Base-by-base conservation (phyloP, 2,113 vertebrate species). In the Galbula dea region DNA sequence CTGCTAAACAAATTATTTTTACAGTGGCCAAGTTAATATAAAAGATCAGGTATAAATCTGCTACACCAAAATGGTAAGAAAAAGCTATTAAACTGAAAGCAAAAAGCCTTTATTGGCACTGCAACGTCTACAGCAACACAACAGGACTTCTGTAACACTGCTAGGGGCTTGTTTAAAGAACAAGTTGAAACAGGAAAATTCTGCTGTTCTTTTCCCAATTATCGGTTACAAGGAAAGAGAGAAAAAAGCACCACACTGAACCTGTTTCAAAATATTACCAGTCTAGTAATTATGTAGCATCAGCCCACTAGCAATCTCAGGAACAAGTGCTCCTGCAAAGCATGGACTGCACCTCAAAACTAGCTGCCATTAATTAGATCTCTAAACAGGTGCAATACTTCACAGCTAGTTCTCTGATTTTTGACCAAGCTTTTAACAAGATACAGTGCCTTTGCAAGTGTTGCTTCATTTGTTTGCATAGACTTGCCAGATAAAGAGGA, bases 391-490 rank as follows among this genome's bases (percentile, higher is more conserved):
- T 2, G 12, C 23, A 45, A 1, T 9, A 26, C 46, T 45, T 87
- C 57, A 49, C 45, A 58, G 43, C 9, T 52, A 49, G 11, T 7
- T 57, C 30, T 65, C 41, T n/a, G 32, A 23, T 48, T 52, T 45
- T 12, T 29, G 15, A 37, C n/a, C 51, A 62, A 59, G 54, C 13
- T 26, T 29, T 51, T n/a, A 46, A 43, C n/a, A n/a, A n/a, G n/a
- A n/a, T 9, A 12, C 0, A 2, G 11, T 4, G 7, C 3, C 2
- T 41, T 39, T 1, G 0, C 29, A 46, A 21, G 41, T 0, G 11
- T 0, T 39, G 36, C 54, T 61, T 49, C 34, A 17, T 17, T 55
- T 12, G 12, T 36, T 62, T n/a, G 34, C 0, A 3, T 22, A 68
- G 54, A n/a, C 13, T 6, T 37, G 32, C 11, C 59, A 58, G 16